Evolutionary conservation across 2,797 vertebrate genomes (phyloP).

Genomic region (Falco concolor): DNA sequence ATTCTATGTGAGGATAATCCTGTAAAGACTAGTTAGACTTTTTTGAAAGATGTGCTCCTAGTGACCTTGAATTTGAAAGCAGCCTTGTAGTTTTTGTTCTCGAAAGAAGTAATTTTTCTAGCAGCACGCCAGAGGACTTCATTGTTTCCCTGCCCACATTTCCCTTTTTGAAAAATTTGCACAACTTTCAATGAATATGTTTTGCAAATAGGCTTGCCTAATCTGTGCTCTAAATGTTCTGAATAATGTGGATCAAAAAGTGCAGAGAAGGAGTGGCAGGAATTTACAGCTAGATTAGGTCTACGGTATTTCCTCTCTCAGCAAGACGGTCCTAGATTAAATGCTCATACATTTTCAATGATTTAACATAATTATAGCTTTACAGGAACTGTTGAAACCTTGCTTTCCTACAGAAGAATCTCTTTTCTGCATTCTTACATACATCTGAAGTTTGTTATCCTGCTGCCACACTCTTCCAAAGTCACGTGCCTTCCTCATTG

Average conservation of each 20-base stretch:
- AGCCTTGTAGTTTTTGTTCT: background rate
- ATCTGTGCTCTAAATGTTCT: background rate
- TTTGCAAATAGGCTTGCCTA: background rate
- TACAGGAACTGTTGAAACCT: background rate
- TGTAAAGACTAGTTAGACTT: background rate
- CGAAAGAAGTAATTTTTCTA: background rate
- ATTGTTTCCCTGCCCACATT: background rate
- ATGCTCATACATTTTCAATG: background rate
- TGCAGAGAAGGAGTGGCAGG: slow-evolving; percentile 22
- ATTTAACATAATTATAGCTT: background rate
- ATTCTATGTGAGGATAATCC: background rate
- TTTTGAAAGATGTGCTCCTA: background rate
- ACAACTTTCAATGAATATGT: background rate
- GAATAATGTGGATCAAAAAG: background rate
- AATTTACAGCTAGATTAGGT: slow-evolving; percentile 42
- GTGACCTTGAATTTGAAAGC: background rate
- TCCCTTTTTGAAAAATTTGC: background rate
- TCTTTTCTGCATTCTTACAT: background rate
- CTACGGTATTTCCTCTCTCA: slow-evolving; percentile 26
- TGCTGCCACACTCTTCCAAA: background rate
- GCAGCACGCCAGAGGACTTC: background rate
- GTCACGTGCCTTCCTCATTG: background rate
- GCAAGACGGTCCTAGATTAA: slow-evolving; percentile 15
- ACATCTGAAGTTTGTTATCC: background rate
- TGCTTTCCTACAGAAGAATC: background rate